Percentiles rank a stretch among this genome's conserved stretches.
These are phyloP conservation scores for Apantesis nais DNA, from an alignment of 2,888 invertebrate genomes.

Conservation along the genomic window DNA sequence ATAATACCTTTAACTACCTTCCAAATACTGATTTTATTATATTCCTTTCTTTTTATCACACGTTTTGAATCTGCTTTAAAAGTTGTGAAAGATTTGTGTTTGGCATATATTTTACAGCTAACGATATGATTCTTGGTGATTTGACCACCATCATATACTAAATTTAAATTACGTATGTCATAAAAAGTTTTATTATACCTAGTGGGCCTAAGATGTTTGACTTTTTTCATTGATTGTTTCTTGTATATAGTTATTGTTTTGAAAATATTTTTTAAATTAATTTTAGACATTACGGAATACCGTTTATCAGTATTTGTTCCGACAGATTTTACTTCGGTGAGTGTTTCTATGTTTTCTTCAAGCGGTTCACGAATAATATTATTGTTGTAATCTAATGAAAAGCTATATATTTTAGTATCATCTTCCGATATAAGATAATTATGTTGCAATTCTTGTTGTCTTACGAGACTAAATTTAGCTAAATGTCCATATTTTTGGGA, in stretches of 20 bases:
- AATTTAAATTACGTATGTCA: background rate
- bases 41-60: background rate
- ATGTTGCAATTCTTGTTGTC: background rate
- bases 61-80: background rate
- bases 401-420: background rate
- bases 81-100: background rate
- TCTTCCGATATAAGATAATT: background rate
- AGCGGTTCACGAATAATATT: background rate
- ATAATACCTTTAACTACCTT: background rate
- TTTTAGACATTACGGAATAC: background rate
- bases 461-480: background rate
- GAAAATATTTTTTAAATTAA: background rate
- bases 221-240: constrained; percentile 1
- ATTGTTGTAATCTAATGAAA: constrained; percentile 8
- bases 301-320: constrained; percentile 11
- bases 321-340: background rate
- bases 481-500: background rate
- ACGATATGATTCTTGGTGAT: background rate
- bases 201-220: background rate
- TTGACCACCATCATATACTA: background rate
- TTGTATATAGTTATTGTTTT: background rate
- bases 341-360: background rate
- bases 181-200: background rate
- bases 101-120: background rate
- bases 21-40: background rate